phyloP scores from a whole-genome alignment of 2,888 invertebrate genomes.

The Nephrotoma flavescens region DNA sequence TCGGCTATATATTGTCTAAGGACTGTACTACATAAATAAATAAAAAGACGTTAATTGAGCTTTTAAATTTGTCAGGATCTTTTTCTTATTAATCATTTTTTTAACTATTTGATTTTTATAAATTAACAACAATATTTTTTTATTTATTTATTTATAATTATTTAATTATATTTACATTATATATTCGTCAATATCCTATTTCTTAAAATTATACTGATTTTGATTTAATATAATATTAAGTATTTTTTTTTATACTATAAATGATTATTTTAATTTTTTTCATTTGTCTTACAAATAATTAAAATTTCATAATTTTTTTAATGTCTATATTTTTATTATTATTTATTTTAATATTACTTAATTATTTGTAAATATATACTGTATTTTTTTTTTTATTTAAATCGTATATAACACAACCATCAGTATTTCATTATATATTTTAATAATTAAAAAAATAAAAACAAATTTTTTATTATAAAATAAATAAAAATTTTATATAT shows the following conservation, averaged over 20 bases:
- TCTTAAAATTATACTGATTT: not conserved
- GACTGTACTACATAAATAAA: not conserved
- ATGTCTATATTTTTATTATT: not conserved
- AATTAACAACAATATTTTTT: not conserved
- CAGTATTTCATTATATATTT: not conserved
- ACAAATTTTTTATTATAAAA: not conserved
- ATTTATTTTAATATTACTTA: not conserved
- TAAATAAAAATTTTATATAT: not conserved
- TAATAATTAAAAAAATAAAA: not conserved
- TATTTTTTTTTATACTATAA: not conserved
- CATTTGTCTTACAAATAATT: not conserved
- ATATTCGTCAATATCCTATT: not conserved
- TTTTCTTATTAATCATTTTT: not conserved
- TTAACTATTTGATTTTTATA: not conserved
- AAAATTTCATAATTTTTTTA: not conserved
- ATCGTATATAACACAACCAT: conserved; percentile 4
- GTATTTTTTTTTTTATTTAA: not conserved
- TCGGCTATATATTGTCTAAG: too few relatives aligned
- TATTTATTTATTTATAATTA: not conserved
- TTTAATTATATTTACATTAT: not conserved
- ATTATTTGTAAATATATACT: not conserved
- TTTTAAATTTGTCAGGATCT: not conserved
- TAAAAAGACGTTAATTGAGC: not conserved
- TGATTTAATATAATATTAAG: not conserved
- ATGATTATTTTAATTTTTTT: not conserved